Percentiles rank a stretch among this genome's conserved stretches.
Conservation (phyloP, 2,113 vertebrate genomes). For the Malurus melanocephalus region DNA sequence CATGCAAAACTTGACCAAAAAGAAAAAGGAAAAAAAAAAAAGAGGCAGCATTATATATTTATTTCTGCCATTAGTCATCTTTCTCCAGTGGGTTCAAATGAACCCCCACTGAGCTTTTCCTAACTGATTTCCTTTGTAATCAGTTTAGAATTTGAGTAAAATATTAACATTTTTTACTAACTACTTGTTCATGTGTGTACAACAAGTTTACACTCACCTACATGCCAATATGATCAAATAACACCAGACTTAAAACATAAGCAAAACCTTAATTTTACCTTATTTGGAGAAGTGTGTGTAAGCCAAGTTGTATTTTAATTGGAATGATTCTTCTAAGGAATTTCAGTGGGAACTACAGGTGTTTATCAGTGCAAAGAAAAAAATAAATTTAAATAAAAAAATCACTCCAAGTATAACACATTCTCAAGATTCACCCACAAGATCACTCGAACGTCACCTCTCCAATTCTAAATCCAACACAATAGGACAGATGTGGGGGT, state of each 20-base stretch:
- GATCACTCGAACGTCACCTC: not conserved
- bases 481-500: not conserved
- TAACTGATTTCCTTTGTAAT: not conserved
- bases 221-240: accelerated
- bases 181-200: not conserved
- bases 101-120: not conserved
- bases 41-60: not conserved
- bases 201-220: not conserved
- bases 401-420: not conserved
- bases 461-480: not conserved
- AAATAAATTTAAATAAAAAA: not conserved
- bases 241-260: not conserved
- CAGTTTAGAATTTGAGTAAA: not conserved
- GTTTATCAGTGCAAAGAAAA: not conserved
- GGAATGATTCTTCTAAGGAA: not conserved
- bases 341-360: not conserved
- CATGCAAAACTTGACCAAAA: not conserved
- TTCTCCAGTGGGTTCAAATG: not conserved
- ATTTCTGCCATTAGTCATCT: not conserved
- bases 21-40: too few relatives aligned
- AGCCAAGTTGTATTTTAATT: not conserved
- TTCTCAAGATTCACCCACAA: not conserved
- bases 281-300: not conserved
- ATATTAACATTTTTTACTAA: not conserved
- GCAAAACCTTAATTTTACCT: not conserved